phyloP scores from a whole-genome alignment of 2,797 vertebrate genomes.

The Pampus argenteus region DNA sequence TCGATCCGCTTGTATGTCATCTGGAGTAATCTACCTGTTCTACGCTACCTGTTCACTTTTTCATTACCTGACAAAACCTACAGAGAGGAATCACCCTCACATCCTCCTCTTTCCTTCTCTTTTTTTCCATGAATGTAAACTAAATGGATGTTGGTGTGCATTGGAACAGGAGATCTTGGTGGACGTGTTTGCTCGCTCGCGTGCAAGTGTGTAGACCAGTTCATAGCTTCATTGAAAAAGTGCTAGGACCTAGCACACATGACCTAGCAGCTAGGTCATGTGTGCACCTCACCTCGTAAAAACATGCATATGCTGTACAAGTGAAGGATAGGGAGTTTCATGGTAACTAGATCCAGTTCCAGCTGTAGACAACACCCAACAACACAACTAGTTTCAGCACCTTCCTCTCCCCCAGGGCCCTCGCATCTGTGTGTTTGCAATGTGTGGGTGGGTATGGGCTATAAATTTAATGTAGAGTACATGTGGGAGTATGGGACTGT shows the following conservation, averaged over 20 bases:
- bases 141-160: constrained; percentile 20
- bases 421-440: constrained; percentile 51
- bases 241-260: too few species aligned
- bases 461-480: constrained; percentile 59
- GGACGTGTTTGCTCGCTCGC: constrained; percentile 35
- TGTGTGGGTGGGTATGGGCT: constrained; percentile 35
- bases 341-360: constrained; percentile 79
- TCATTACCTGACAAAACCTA: constrained; percentile 22
- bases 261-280: too few species aligned
- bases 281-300: constrained; percentile 50
- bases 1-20: constrained; percentile 20
- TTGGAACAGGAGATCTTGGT: constrained; percentile 24
- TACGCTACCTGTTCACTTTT: constrained; percentile 60
- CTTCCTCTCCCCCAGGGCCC: constrained; percentile 60
- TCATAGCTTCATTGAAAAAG: constrained; percentile 20
- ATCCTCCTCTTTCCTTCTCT: not conserved
- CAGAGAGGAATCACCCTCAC: constrained; percentile 22
- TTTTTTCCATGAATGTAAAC: constrained; percentile 17
- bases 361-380: constrained; percentile 83
- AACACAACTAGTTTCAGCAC: constrained; percentile 68
- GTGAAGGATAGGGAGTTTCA: constrained; percentile 71
- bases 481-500: constrained; percentile 59
- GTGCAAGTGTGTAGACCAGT: constrained; percentile 8
- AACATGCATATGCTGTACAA: constrained; percentile 45
- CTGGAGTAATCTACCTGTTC: constrained; percentile 38